Conservation (phyloP, 2,888 invertebrate species). For the Sphaerophoria rueppellii region DNA sequence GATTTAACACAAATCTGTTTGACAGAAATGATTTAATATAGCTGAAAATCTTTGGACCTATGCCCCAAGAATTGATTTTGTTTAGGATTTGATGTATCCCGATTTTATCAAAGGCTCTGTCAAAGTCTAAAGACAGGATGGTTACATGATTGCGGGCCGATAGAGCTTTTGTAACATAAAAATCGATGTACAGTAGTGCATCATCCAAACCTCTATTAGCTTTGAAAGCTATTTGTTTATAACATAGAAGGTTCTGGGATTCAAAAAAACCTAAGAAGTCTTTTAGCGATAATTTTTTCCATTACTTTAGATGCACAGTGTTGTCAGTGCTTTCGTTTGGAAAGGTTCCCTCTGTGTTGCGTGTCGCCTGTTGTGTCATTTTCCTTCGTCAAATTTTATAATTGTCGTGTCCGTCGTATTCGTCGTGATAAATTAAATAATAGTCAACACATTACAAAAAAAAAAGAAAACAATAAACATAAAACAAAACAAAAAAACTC, state of each 20-base stretch:
- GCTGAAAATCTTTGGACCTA: neutral
- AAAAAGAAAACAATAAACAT: no score
- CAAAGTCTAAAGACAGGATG: neutral
- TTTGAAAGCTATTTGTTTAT: neutral
- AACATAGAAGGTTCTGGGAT: neutral
- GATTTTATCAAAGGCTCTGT: neutral
- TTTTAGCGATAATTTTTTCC: slow-evolving; percentile 13
- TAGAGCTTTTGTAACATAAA: slow-evolving; percentile 6
- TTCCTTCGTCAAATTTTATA: no score
- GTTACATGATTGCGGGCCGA: neutral
- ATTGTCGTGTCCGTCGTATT: no score
- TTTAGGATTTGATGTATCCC: neutral
- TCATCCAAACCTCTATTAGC: slow-evolving; percentile 11
- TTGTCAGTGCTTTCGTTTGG: no score
- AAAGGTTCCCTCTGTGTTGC: no score
- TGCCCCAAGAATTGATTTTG: neutral
- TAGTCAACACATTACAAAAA: no score
- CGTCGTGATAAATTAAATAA: no score
- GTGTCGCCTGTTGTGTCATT: no score
- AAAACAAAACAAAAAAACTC: no score
- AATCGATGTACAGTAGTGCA: neutral
- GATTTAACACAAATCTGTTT: neutral
- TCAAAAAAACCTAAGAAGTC: neutral
- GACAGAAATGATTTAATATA: neutral
- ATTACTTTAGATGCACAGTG: neutral